phyloP scores from a whole-genome alignment of 1,140 invertebrate species.

The Diprion similis region DNA sequence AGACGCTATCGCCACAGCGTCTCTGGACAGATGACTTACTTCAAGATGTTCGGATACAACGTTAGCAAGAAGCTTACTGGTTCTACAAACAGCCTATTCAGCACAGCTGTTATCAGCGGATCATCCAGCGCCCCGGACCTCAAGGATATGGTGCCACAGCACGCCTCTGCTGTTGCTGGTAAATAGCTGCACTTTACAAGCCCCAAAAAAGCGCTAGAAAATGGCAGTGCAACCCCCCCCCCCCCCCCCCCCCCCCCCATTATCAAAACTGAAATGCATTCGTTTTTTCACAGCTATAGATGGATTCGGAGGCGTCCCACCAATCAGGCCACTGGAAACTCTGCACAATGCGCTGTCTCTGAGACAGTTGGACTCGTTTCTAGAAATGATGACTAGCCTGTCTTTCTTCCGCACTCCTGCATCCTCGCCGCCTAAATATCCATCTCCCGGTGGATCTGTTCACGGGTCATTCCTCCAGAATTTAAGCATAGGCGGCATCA shows the following conservation, averaged over 20 bases:
- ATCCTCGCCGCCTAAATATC: constrained; percentile 72
- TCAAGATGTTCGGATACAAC: constrained; percentile 82
- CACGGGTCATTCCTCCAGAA: constrained; percentile 45
- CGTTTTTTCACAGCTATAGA: constrained; percentile 67
- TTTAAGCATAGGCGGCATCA: constrained; percentile 44
- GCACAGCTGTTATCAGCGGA: constrained; percentile 92
- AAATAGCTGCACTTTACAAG: constrained; percentile 44
- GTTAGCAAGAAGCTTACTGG: constrained; percentile 73
- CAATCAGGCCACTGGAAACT: constrained; percentile 93
- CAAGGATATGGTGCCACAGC: constrained; percentile 80
- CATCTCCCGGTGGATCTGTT: constrained; percentile 57
- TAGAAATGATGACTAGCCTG: constrained; percentile 81
- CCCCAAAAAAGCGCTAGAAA: neutral
- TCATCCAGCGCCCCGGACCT: constrained; percentile 90
- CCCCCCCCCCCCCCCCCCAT: neutral
- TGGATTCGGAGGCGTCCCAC: constrained; percentile 88
- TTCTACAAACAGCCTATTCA: constrained; percentile 84
- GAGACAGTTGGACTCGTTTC: constrained; percentile 85
- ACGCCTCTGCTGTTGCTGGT: constrained; percentile 75
- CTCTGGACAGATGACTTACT: constrained; percentile 91
- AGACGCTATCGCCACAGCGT: constrained; percentile 91
- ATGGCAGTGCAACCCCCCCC: neutral
- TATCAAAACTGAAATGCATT: constrained; percentile 20
- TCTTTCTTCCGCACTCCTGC: constrained; percentile 74
- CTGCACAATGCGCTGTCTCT: constrained; percentile 94